phyloP scores from a whole-genome alignment of 1,140 invertebrate species.

The Ridgeia piscesae region DNA sequence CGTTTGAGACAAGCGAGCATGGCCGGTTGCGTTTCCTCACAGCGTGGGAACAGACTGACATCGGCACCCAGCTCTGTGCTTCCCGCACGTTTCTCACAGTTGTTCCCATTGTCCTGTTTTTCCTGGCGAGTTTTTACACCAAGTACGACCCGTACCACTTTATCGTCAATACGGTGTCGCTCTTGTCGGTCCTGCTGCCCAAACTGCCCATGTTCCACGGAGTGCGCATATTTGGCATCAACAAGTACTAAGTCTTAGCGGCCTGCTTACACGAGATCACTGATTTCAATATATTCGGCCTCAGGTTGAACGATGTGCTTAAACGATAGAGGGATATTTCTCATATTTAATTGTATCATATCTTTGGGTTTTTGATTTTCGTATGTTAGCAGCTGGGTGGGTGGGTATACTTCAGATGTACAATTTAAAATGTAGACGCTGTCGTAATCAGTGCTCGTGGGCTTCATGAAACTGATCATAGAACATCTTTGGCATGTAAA shows the following conservation, averaged over 20 bases:
- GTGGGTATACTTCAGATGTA: constrained; percentile 4
- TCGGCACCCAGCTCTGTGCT: constrained; percentile 70
- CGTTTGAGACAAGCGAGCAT: constrained; percentile 71
- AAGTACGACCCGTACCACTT: constrained; percentile 70
- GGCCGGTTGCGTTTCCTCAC: constrained; percentile 66
- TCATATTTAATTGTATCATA: not conserved
- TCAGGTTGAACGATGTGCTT: not conserved
- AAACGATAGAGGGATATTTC: not conserved
- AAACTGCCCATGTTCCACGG: constrained; percentile 72
- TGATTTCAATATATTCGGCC: not conserved
- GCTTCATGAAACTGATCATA: not conserved
- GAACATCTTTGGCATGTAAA: not conserved
- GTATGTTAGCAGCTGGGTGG: not conserved
- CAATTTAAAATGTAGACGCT: not conserved
- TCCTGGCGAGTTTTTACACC: constrained; percentile 72
- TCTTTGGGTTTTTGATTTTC: not conserved
- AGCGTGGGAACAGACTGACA: constrained; percentile 77
- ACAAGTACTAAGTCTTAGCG: constrained; percentile 64
- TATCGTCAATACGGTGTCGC: constrained; percentile 66
- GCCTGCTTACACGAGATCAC: not conserved
- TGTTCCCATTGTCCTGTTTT: constrained; percentile 69
- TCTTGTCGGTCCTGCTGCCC: constrained; percentile 67
- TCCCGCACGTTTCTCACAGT: constrained; percentile 72
- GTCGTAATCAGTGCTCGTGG: not conserved
- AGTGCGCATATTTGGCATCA: constrained; percentile 71